phyloP scores from a whole-genome alignment of 2,113 vertebrate species.

The Rallus limicola region DNA sequence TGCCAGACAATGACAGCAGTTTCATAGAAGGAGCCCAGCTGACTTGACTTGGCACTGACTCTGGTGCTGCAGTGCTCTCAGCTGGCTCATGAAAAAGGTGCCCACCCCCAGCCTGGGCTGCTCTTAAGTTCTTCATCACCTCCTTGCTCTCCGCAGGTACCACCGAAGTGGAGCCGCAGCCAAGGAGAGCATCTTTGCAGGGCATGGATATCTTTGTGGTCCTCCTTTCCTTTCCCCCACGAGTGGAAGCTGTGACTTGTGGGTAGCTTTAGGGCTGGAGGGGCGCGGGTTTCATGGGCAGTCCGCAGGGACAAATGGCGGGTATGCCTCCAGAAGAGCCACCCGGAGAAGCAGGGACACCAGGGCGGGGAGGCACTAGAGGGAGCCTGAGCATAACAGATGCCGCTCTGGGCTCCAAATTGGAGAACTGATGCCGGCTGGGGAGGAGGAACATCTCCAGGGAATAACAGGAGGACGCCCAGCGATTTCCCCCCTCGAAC shows the following conservation, averaged over 20 bases:
- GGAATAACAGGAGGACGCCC: neutral
- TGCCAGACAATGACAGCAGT: rapidly evolving
- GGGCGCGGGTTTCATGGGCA: neutral
- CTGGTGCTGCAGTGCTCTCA: neutral
- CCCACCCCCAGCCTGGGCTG: neutral
- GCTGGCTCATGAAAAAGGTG: neutral
- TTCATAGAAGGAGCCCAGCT: neutral
- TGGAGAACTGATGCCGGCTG: neutral
- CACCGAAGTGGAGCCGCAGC: neutral
- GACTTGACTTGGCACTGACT: neutral
- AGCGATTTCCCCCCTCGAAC: neutral
- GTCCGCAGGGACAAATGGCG: neutral
- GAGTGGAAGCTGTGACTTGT: neutral
- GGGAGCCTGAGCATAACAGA: slow-evolving; percentile 51
- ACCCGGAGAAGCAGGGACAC: neutral
- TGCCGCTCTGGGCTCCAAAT: neutral
- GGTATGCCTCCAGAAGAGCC: neutral
- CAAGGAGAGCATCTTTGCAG: neutral
- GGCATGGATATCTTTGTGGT: rapidly evolving
- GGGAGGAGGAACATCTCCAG: neutral
- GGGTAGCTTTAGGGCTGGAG: neutral
- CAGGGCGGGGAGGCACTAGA: slow-evolving; percentile 18
- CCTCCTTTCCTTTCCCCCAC: neutral
- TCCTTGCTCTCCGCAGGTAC: rapidly evolving
- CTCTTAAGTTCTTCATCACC: neutral